Conservation (phyloP, 2,113 vertebrate genomes). For the Hirundichthys speculiger region DNA sequence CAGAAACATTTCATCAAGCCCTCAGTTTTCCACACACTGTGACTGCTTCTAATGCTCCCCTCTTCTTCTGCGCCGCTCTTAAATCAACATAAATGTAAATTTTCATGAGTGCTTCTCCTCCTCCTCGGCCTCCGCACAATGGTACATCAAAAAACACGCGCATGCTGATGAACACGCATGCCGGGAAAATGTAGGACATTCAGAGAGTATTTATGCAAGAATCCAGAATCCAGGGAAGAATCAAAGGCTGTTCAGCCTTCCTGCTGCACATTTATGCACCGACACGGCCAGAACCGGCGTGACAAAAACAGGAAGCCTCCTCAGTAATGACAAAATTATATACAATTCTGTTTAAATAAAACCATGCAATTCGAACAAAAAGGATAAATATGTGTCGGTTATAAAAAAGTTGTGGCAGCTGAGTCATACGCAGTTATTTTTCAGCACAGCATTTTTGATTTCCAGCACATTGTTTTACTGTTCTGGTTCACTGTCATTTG, state of each 20-base stretch:
- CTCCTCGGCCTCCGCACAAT: slow-evolving; percentile 45
- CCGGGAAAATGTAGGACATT: slow-evolving; percentile 66
- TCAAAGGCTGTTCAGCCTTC: slow-evolving; percentile 42
- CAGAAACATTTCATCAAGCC: slow-evolving; percentile 12
- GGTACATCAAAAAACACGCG: slow-evolving; percentile 48
- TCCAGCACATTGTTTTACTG: no score
- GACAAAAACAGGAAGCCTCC: slow-evolving; percentile 16
- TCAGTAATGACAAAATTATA: neutral
- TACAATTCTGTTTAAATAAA: no score
- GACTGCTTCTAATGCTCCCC: slow-evolving; percentile 34
- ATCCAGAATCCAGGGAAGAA: slow-evolving; percentile 44
- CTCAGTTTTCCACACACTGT: slow-evolving; percentile 2
- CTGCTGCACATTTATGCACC: neutral
- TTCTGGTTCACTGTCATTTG: no score
- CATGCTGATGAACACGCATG: slow-evolving; percentile 30
- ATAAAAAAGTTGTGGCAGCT: no score
- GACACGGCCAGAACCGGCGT: neutral
- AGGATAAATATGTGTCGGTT: no score
- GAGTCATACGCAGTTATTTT: no score
- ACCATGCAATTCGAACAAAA: no score
- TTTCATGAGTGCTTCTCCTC: slow-evolving; percentile 50
- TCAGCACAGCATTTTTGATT: no score
- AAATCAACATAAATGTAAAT: slow-evolving; percentile 71
- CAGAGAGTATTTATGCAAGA: slow-evolving; percentile 55
- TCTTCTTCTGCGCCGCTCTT: slow-evolving; percentile 36